phyloP scores from a whole-genome alignment of 2,888 invertebrate species.

The Imbricaverruca yamaguchii region DNA sequence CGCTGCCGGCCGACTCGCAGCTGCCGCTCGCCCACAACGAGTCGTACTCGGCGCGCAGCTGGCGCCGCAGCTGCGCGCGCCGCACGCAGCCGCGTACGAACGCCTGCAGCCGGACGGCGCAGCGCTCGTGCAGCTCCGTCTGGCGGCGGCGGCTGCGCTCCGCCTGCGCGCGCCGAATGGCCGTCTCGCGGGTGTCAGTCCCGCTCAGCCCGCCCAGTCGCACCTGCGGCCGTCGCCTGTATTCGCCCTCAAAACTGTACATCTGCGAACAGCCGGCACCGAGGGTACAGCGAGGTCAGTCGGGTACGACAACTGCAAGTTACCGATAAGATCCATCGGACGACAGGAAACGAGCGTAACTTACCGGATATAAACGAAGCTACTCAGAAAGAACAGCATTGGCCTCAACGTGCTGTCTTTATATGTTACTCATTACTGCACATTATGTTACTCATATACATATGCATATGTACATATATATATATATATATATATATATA shows the following conservation, averaged over 20 bases:
- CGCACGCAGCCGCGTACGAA: conserved; percentile 65
- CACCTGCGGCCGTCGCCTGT: conserved; percentile 75
- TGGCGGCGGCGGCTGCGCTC: conserved; percentile 53
- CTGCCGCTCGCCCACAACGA: conserved; percentile 33
- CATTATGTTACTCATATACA: no score
- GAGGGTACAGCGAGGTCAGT: no score
- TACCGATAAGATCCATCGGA: no score
- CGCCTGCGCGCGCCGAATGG: conserved; percentile 70
- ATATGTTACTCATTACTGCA: no score
- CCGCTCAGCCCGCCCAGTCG: conserved; percentile 80
- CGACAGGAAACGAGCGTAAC: no score
- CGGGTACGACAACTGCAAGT: no score
- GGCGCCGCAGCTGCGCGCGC: conserved; percentile 57
- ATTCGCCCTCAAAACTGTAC: conserved; percentile 73
- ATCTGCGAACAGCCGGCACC: background rate
- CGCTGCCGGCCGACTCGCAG: background rate
- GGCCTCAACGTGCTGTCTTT: no score
- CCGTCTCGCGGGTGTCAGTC: conserved; percentile 58
- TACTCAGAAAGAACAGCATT: no score
- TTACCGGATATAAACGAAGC: no score
- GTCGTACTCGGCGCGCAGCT: conserved; percentile 63
- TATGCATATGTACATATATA: no score
- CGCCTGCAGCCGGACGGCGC: conserved; percentile 51
- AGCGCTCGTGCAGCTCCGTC: background rate
- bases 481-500: no score